Evolutionary conservation across 1,140 invertebrate species (phyloP).

Genomic region (Periplaneta americana): DNA sequence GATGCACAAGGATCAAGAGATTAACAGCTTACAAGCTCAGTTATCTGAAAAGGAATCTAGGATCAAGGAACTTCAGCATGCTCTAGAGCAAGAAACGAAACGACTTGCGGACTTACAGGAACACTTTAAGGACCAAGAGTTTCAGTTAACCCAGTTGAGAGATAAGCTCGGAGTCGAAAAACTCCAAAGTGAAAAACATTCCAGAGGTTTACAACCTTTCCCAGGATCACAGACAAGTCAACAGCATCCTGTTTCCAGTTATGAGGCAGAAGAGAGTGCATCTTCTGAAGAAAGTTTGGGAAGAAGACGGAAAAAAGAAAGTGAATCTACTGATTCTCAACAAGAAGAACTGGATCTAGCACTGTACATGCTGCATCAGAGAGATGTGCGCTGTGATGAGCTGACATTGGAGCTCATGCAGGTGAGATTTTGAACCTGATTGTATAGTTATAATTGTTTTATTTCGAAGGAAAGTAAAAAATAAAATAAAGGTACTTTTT

Average conservation of each 20-base stretch:
- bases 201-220: neutral
- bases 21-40: conserved; percentile 33
- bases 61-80: conserved; percentile 44
- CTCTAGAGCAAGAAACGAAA: conserved; percentile 47
- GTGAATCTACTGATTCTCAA: conserved; percentile 24
- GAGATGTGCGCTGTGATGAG: conserved; percentile 84
- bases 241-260: neutral
- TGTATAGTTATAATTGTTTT: too few relatives aligned
- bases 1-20: conserved; percentile 32
- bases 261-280: neutral
- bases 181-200: conserved; percentile 18
- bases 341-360: conserved; percentile 69
- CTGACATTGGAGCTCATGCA: conserved; percentile 78
- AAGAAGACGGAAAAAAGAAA: conserved; percentile 13
- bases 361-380: conserved; percentile 78
- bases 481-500: too few relatives aligned
- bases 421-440: conserved; percentile 28
- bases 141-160: conserved; percentile 59
- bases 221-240: too few relatives aligned
- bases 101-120: conserved; percentile 43
- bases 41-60: conserved; percentile 30
- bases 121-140: conserved; percentile 56
- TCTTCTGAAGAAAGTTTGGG: too few relatives aligned
- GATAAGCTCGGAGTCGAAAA: conserved; percentile 49
- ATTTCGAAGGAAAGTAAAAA: too few relatives aligned